Evolutionary conservation across 64 coral and sea anemone species (phyloP), one percentile per base, ranked within the genome.

Genomic region (Dendronephthya gigantea): DNA sequence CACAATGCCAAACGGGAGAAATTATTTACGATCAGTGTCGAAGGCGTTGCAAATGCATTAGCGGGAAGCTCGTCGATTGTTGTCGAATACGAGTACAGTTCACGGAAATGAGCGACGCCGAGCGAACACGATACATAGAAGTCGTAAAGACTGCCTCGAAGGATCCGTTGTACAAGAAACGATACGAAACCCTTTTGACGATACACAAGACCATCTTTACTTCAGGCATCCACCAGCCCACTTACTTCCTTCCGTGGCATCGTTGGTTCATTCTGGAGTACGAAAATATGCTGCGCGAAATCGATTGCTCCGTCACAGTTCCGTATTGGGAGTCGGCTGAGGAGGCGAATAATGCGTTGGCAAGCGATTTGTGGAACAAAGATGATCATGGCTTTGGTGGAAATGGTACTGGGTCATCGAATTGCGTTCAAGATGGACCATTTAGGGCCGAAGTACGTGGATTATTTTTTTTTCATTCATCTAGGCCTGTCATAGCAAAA

Each of bases 191-290:
- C n/a, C 82, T 93, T 10, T 49, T 93, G 39, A 90, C 88, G 35
- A 23, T 75, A 40, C 91, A 93, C 30, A 76, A 34, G 68, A 85
- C 50, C 7, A 85, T 88, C 56, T 92, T 92, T 51, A 30, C 0
- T 12, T 11, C 9, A 17, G n/a, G 81, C 8, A 87, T 90, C 50
- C 91, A 93, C 28, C 35, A 38, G 2, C 41, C 51, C 2, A 30
- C 69, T 35, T 56, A 83, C 1, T 93, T 93, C 76, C 40, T 93
- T 16, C 84, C 91, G 15, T 93, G 91, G 91, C 91, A 90, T 87
- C 88, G 92, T 12, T 93, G 92, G 92, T 93, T 58, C 33, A n/a
- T 90, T 49, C 59, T 93, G 2, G 74, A 93, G 66, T 93, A 93
- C 15, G 92, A 93, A 84, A 90, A 93, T 48, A 39, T 93, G 1